Evolutionary conservation across 2,888 invertebrate genomes (phyloP).

Genomic region (Thera obeliscata): DNA sequence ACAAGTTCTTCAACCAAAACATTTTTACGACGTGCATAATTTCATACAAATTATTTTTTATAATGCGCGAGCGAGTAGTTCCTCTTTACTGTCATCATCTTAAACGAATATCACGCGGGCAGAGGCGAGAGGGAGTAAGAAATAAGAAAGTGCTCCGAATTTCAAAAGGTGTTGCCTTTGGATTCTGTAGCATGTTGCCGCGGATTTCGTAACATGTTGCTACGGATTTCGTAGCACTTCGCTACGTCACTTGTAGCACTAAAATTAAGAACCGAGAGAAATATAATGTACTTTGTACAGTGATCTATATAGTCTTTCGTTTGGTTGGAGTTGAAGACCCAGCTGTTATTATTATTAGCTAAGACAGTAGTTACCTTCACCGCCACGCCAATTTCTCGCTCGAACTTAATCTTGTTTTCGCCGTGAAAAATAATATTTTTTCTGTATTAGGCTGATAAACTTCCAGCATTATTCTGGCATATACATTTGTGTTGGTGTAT

Average conservation of each 20-base stretch:
- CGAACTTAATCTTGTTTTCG: slow-evolving; percentile 59
- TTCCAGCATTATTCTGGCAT: slow-evolving; percentile 27
- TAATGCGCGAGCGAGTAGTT: too few species aligned
- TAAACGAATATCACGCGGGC: too few species aligned
- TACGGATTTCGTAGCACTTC: slow-evolving; percentile 7
- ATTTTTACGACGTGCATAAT: too few species aligned
- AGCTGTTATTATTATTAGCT: slow-evolving; percentile 20
- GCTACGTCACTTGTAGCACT: slow-evolving; percentile 5
- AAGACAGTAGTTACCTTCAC: slow-evolving; percentile 29
- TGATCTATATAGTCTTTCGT: background rate
- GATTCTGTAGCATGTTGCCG: slow-evolving; percentile 1
- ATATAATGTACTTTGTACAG: background rate
- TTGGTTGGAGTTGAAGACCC: background rate
- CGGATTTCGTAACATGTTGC: background rate
- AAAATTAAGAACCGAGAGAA: background rate
- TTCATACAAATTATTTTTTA: too few species aligned
- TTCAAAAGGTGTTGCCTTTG: background rate
- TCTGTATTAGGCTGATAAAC: slow-evolving; percentile 40
- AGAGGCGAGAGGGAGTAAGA: background rate
- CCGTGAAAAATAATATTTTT: slow-evolving; percentile 52
- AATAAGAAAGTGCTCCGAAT: background rate
- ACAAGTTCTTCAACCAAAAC: too few species aligned
- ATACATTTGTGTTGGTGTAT: slow-evolving; percentile 29
- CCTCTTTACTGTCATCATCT: too few species aligned
- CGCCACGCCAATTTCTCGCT: slow-evolving; percentile 48